Conservation (phyloP, 2,888 invertebrate genomes). For the Aleiodes testaceus region DNA sequence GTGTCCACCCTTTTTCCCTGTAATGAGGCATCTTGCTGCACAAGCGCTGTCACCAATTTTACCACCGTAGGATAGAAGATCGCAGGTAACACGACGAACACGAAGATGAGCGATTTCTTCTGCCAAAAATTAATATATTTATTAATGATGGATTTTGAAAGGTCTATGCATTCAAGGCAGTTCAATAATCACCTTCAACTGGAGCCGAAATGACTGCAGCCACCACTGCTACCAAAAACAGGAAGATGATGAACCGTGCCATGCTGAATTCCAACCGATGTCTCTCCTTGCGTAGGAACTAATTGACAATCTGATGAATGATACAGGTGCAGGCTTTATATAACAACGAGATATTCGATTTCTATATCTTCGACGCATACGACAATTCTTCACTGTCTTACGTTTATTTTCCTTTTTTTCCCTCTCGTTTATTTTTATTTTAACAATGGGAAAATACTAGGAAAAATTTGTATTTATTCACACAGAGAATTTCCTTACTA, state of each 20-base stretch:
- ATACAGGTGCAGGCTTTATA: background rate
- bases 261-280: conserved; percentile 5
- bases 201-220: background rate
- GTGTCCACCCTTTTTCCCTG: conserved; percentile 65
- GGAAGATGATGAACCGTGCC: background rate
- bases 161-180: no score
- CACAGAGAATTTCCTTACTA: no score
- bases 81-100: conserved; percentile 64
- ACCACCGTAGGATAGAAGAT: conserved; percentile 59
- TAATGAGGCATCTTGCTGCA: conserved; percentile 63
- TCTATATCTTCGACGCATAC: no score
- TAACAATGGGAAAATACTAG: no score
- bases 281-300: background rate
- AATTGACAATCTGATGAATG: background rate
- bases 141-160: no score
- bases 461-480: no score
- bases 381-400: no score
- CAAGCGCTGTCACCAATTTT: conserved; percentile 60
- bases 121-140: no score
- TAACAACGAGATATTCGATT: background rate
- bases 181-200: background rate
- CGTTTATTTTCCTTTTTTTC: no score
- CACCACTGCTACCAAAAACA: background rate
- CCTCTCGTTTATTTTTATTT: no score
- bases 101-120: conserved; percentile 55